Conservation (phyloP, 2,113 vertebrate genomes). For the Mobula birostris region DNA sequence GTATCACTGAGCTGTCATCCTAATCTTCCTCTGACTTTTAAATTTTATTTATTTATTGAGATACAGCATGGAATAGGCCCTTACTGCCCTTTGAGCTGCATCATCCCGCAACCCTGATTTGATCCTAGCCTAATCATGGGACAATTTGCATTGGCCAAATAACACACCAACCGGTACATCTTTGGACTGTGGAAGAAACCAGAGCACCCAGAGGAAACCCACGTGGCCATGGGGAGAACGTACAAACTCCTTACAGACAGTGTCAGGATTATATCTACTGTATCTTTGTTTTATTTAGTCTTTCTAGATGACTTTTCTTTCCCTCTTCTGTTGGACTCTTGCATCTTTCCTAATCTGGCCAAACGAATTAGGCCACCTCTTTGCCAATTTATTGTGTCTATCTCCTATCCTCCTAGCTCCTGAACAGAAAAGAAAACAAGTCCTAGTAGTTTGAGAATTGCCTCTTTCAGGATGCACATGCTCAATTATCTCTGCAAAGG, state of each 20-base stretch:
- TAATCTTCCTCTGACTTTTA: neutral
- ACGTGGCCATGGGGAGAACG: too few relatives aligned
- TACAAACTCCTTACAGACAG: too few relatives aligned
- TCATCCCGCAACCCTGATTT: too few relatives aligned
- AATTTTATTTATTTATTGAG: too few relatives aligned
- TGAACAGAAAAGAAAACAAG: neutral
- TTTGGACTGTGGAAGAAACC: too few relatives aligned
- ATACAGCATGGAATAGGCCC: too few relatives aligned
- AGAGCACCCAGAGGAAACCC: too few relatives aligned
- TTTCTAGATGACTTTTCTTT: neutral
- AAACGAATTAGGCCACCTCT: conserved; percentile 17
- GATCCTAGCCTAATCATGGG: too few relatives aligned
- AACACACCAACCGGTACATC: too few relatives aligned
- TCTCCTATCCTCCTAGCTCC: neutral
- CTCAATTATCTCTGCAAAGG: neutral
- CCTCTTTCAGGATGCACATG: neutral
- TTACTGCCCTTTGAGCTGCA: too few relatives aligned
- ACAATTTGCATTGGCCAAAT: too few relatives aligned
- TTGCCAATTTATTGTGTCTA: conserved; percentile 13
- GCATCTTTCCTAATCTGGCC: conserved; percentile 32
- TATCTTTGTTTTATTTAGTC: conserved; percentile 28
- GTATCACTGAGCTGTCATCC: neutral
- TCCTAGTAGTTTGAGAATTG: neutral
- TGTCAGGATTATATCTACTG: neutral
- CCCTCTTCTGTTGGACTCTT: neutral